These are phyloP conservation scores for Podotricha telesiphe DNA, from an alignment of 2,888 invertebrate species.

Conservation along the genomic window DNA sequence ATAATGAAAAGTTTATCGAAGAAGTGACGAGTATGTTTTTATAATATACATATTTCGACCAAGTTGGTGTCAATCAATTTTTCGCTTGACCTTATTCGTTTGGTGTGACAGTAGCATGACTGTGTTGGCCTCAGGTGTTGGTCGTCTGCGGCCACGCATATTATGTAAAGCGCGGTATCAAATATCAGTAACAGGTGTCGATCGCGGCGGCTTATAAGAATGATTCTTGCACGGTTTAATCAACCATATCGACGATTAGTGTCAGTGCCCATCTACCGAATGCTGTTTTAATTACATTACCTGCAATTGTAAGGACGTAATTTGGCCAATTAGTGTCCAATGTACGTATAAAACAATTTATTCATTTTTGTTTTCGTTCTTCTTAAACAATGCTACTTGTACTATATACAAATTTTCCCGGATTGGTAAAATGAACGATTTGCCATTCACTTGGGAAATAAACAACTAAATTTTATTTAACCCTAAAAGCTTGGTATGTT, in stretches of 20 bases:
- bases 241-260: constrained; percentile 40
- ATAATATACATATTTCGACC: not conserved
- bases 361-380: not conserved
- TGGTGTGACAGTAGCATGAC: constrained; percentile 35
- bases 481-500: too few species aligned
- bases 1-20: not conserved
- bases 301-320: constrained; percentile 1
- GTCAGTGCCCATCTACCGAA: constrained; percentile 29
- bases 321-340: constrained; percentile 2
- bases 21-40: not conserved
- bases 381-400: not conserved
- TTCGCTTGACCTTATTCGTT: constrained; percentile 32
- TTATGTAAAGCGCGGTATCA: constrained; percentile 52
- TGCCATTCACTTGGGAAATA: too few species aligned
- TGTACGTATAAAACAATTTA: not conserved
- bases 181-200: constrained; percentile 53
- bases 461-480: too few species aligned
- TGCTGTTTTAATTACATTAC: constrained; percentile 26
- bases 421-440: too few species aligned
- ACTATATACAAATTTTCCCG: too few species aligned
- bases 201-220: constrained; percentile 49
- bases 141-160: constrained; percentile 45
- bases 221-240: constrained; percentile 49
- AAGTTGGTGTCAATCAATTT: not conserved
- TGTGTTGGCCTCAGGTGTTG: constrained; percentile 47